Evolutionary conservation across 1,140 invertebrate genomes (phyloP), one percentile per base, ranked within the genome.

Genomic region (Megalonaias nervosa): DNA sequence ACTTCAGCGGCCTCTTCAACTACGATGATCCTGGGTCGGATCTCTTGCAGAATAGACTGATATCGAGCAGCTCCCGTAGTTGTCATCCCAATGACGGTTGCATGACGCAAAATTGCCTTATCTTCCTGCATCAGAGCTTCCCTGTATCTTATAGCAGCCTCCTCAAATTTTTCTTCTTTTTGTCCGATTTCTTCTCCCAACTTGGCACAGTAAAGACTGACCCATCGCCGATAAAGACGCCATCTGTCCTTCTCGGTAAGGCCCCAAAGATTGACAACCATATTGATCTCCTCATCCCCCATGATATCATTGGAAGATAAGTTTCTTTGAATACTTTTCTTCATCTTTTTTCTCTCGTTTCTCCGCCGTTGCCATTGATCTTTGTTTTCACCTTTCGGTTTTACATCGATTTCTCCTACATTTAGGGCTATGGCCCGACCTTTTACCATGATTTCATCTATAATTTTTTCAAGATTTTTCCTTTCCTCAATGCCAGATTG

Each of bases 1-100:
- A 90, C 87, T 78, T 89, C 89, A 3, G 89, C 89, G 14, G 89
- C 89, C 71, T 90, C 89, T 72, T 90, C 89, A 15, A 90, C 89
- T 26, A 90, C 81, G 1, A 89, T 82, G 48, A 90, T 88, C 55
- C 79, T 80, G 5, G 88, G 86, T 19, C 81, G 64, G 56, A 90
- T 82, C 65, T 83, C 79, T 48, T 82, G 81, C n/a, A 90, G 71
- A 17, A 86, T 58, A 13, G 65, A 16, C 56, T 85, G 83, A 67
- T 88, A 86, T 38, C 82, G 77, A 14, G 88, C 88, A n/a, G 89
- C 89, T 19, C 84, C 88, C 17, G 89, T 89, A 23, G 89, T 90
- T 38, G 89, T 90, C 89, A 90, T 88, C 14, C 87, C 89, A 74
- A 90, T 85, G 17, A 90, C 77, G 3, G 77, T 82, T 13, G 85